Base-by-base conservation (phyloP, 2,113 vertebrate species). In the Sylvilagus bachmani region DNA sequence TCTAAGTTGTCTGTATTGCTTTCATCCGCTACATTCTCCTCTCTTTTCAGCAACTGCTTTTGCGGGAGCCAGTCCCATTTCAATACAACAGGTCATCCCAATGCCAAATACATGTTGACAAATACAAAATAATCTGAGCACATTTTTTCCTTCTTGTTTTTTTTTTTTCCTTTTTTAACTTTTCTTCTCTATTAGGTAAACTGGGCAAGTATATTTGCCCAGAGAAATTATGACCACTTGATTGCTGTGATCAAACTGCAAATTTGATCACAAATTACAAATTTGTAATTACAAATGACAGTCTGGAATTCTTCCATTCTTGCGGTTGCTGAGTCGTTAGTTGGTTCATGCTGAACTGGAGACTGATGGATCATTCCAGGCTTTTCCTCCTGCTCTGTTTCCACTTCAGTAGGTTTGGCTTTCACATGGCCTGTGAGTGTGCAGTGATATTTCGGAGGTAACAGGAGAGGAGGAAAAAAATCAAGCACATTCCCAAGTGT, bases 1-100 rank as follows among this genome's bases (percentile, higher is more conserved):
- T 96, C 92, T 10, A 85, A 93, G 89, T 95, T 94, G 92, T 96
- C 95, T 90, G 77, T 94, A 95, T 96, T 93, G 75, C 93, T 97
- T 89, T 93, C 66, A 88, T 90, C 86, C 70, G 74, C 69, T 2
- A 0, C 58, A 12, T 55, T 79, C 53, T 70, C 33, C 55, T 64
- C n/a, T 85, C 74, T 71, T 62, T 69, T 67, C 80, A 36, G 84
- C 66, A 13, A 5, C 29, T n/a, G 88, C 10, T 12, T 2, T 33
- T 31, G 38, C 22, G 55, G 3, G 14, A 51, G 38, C 77, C 86
- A 22, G 73, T 71, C 71, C 71, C 62, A 13, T 89, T 96, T 70
- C 75, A 53, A 27, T 92, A 80, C 33, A 91, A 38, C 69, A 87
- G 91, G 86, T 96, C 80, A 94, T 33, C 55, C 53, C 55, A 55